phyloP scores from a whole-genome alignment of 1,140 invertebrate species.

The Sycophila sp. region DNA sequence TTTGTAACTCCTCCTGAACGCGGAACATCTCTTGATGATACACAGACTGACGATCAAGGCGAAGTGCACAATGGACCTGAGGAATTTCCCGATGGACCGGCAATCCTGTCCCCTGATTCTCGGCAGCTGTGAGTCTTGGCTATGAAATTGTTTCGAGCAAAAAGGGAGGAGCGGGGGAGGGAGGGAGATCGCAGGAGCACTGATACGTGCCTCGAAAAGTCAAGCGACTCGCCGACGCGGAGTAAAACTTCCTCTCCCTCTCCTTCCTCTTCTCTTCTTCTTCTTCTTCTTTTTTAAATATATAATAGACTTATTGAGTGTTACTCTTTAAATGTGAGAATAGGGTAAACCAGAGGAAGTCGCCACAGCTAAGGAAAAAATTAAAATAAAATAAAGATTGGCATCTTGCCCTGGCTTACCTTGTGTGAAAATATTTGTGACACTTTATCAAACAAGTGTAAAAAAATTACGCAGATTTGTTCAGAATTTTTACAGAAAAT shows the following conservation, averaged over 20 bases:
- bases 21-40: constrained; percentile 49
- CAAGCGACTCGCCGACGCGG: neutral
- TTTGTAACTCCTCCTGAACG: too few relatives aligned
- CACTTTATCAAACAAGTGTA: too few relatives aligned
- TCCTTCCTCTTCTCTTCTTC: neutral
- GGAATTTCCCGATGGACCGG: constrained; percentile 96
- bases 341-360: too few relatives aligned
- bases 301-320: too few relatives aligned
- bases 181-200: neutral
- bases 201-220: constrained; percentile 23
- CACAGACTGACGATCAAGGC: constrained; percentile 95
- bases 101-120: constrained; percentile 92
- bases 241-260: neutral
- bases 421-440: too few relatives aligned
- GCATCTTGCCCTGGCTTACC: too few relatives aligned
- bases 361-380: too few relatives aligned
- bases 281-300: too few relatives aligned
- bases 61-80: constrained; percentile 95
- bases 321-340: too few relatives aligned
- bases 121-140: constrained; percentile 85
- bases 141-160: constrained; percentile 28
- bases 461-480: too few relatives aligned
- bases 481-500: too few relatives aligned
- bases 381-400: too few relatives aligned
- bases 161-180: neutral